Conservation (phyloP, 2,797 vertebrate species). For the Neosalanx taihuensis region DNA sequence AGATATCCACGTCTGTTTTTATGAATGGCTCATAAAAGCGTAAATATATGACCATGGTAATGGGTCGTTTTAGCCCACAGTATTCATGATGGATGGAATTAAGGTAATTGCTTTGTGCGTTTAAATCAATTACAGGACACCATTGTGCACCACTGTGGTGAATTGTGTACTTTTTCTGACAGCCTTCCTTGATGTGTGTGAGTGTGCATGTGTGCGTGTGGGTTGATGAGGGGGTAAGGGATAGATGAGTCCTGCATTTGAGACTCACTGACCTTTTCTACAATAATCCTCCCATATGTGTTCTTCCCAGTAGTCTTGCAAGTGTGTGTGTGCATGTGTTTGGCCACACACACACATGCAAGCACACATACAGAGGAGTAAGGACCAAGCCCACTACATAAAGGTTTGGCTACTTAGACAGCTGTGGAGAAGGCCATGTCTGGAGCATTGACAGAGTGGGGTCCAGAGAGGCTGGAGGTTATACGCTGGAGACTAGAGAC, state of each 20-base stretch:
- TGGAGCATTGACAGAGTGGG: no score
- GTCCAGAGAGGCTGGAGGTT: no score
- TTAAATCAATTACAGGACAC: slow-evolving; percentile 62
- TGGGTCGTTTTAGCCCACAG: slow-evolving; percentile 56
- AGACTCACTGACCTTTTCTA: no score
- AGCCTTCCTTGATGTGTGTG: slow-evolving; percentile 26
- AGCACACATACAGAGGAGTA: no score
- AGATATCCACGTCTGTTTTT: slow-evolving; percentile 49
- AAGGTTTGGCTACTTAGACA: no score
- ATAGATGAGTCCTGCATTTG: not conserved
- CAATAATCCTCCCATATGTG: no score
- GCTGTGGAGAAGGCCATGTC: no score
- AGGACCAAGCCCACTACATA: no score
- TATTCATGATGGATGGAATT: slow-evolving; percentile 65
- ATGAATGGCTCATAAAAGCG: slow-evolving; percentile 59
- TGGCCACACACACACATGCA: no score
- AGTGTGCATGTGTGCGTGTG: slow-evolving; percentile 14
- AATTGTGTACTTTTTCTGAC: slow-evolving; percentile 40
- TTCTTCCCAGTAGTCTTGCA: no score
- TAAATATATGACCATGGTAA: slow-evolving; percentile 67
- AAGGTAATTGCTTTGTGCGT: slow-evolving; percentile 67
- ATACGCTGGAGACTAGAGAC: no score
- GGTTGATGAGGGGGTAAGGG: not conserved
- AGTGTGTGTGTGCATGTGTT: no score
- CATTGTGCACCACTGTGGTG: slow-evolving; percentile 40